A percentile compares a stretch with the other conserved stretches of the same genome.
phyloP scores from a whole-genome alignment of 2,797 vertebrate genomes.

The Dipus sagitta region DNA sequence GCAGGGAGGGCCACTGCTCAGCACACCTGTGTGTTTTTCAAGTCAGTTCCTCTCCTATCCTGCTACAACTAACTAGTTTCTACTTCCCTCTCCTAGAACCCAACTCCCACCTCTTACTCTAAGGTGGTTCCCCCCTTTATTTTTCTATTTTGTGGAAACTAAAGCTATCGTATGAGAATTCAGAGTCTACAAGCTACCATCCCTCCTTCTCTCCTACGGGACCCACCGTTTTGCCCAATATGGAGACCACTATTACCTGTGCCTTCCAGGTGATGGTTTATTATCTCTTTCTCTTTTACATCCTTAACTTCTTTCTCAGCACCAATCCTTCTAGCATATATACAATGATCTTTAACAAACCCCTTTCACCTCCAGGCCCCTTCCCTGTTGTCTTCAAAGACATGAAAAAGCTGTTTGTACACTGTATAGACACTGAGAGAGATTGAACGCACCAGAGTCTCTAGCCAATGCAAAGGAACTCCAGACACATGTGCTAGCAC shows the following conservation, averaged over 20 bases:
- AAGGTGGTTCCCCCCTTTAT: not conserved
- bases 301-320: not conserved
- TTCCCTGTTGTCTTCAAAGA: not conserved
- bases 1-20: not conserved
- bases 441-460: too few species aligned
- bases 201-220: not conserved
- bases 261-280: not conserved
- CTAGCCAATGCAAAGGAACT: too few species aligned
- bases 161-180: not conserved
- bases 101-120: not conserved
- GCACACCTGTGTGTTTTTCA: not conserved
- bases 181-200: not conserved
- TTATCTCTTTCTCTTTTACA: not conserved
- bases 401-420: not conserved
- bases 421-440: not conserved
- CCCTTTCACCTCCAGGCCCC: not conserved
- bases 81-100: conserved; percentile 1
- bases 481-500: too few species aligned
- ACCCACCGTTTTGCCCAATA: not conserved
- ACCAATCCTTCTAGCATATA: not conserved
- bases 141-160: conserved; percentile 26
- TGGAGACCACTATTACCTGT: fast-evolving
- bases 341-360: not conserved
- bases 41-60: not conserved
- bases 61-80: not conserved